Conservation (phyloP, 1,140 invertebrate species). For the Cyclina sinensis region DNA sequence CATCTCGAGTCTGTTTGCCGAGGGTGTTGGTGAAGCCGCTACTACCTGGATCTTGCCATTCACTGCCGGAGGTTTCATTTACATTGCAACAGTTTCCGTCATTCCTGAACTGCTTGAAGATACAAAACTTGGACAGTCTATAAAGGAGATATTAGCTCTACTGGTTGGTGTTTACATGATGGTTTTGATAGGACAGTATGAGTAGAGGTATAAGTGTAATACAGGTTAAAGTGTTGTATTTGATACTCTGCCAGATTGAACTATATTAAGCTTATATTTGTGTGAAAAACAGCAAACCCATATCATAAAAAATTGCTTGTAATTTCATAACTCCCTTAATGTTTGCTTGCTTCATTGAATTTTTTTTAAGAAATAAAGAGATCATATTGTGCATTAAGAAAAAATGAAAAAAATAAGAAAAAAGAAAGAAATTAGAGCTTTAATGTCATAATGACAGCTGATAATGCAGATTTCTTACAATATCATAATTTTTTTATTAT, state of each 20-base stretch:
- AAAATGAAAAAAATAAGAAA: too few species aligned
- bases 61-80: slow-evolving; percentile 99
- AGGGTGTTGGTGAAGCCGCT: slow-evolving; percentile 90
- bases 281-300: background rate
- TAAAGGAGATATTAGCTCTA: slow-evolving; percentile 94
- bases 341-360: too few species aligned
- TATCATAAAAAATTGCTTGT: background rate
- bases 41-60: slow-evolving; percentile 96
- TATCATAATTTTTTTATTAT: background rate
- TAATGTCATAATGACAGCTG: background rate
- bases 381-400: too few species aligned
- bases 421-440: too few species aligned
- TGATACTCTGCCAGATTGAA: too few species aligned
- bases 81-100: slow-evolving; percentile 97
- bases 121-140: slow-evolving; percentile 93
- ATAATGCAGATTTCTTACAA: too few species aligned
- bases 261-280: background rate
- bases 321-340: too few species aligned
- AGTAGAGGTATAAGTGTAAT: slow-evolving; percentile 87
- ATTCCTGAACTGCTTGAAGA: slow-evolving; percentile 96
- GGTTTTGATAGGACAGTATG: slow-evolving; percentile 95
- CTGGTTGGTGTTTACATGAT: slow-evolving; percentile 96
- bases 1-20: slow-evolving; percentile 93
- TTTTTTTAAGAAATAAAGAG: too few species aligned
- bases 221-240: too few species aligned